A percentile compares a stretch with the other conserved stretches of the same genome.
Evolutionary conservation across 2,888 invertebrate species (phyloP).

Genomic region (Eucera pruinosa): DNA sequence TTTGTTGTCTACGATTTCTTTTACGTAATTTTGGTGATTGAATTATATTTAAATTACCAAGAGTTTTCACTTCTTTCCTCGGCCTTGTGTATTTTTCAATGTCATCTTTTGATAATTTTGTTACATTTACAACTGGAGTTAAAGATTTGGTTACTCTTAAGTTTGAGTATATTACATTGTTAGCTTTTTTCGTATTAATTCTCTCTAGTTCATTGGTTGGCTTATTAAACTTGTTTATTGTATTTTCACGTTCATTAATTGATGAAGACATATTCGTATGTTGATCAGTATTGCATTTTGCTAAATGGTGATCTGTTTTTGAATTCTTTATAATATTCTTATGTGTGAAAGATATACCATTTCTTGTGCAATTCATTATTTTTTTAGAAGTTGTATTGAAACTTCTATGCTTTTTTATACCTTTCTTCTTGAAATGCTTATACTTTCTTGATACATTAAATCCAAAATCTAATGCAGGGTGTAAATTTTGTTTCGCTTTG

Average conservation of each 20-base stretch:
- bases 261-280: background rate
- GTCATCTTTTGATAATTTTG: background rate
- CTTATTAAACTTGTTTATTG: background rate
- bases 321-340: too few species aligned
- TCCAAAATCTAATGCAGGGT: conserved; percentile 71
- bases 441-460: background rate
- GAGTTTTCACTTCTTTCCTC: background rate
- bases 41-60: background rate
- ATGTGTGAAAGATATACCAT: too few species aligned
- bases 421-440: background rate
- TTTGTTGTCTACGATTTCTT: background rate
- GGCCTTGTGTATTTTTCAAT: background rate
- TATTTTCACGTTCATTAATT: background rate
- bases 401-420: too few species aligned
- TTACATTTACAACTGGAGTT: conserved; percentile 30
- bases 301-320: too few species aligned
- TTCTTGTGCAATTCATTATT: too few species aligned
- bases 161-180: too few species aligned
- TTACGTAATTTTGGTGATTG: background rate
- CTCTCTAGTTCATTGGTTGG: background rate
- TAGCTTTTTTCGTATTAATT: background rate
- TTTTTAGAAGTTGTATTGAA: too few species aligned
- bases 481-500: conserved; percentile 36
- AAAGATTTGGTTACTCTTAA: background rate
- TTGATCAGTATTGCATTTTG: background rate